Evolutionary conservation across 2,113 vertebrate species (phyloP).

Genomic region (Crotalus viridis): DNA sequence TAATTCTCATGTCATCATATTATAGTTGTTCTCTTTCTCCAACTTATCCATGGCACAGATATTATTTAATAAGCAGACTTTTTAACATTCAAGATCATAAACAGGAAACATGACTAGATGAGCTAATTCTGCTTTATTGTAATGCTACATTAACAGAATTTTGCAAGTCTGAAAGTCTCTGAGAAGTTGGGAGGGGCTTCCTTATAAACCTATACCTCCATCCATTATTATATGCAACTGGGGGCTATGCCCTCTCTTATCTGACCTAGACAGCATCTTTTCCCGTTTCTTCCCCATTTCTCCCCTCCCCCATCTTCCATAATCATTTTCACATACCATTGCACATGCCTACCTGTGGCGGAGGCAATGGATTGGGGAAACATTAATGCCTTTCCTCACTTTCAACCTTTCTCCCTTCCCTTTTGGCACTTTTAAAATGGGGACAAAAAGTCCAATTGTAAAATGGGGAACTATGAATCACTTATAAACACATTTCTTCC

Average conservation of each 20-base stretch:
- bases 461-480: neutral
- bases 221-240: neutral
- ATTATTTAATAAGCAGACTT: neutral
- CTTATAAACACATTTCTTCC: neutral
- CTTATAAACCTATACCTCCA: neutral
- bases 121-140: neutral
- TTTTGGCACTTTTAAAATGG: neutral
- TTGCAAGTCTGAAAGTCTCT: neutral
- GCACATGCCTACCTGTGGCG: neutral
- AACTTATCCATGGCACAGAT: neutral
- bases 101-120: neutral
- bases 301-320: too few relatives aligned
- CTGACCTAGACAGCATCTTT: neutral
- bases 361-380: neutral
- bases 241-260: neutral
- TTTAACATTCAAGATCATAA: neutral
- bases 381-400: neutral
- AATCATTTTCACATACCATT: too few relatives aligned
- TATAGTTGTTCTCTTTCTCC: neutral
- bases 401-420: neutral
- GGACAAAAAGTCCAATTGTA: neutral
- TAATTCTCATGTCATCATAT: neutral
- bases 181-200: neutral
- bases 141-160: neutral
- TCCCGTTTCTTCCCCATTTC: neutral